These are phyloP conservation scores for Flabesymbios commensalis DNA, from an alignment of 2,888 invertebrate genomes.

Conservation along the genomic window DNA sequence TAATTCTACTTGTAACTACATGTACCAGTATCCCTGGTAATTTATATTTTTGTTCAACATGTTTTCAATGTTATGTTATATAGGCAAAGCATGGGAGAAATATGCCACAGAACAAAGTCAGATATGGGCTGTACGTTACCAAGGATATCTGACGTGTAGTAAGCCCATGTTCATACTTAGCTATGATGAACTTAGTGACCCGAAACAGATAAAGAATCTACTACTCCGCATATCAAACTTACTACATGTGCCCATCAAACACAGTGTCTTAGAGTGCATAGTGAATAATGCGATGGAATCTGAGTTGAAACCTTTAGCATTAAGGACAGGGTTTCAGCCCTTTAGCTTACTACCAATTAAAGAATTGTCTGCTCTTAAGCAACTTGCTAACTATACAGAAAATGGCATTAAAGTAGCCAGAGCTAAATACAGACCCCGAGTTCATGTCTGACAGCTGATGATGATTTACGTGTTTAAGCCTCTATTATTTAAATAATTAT, in stretches of 20 bases:
- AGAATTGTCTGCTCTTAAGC: neutral
- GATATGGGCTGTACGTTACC: neutral
- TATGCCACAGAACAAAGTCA: neutral
- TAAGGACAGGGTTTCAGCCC: neutral
- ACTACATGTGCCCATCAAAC: constrained; percentile 3
- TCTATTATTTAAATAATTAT: too few species aligned
- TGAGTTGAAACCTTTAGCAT: neutral
- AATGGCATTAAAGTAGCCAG: too few species aligned
- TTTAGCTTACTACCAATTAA: neutral
- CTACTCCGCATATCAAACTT: constrained; percentile 4
- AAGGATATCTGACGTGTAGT: neutral
- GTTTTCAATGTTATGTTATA: neutral
- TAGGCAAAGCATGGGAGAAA: constrained; percentile 5
- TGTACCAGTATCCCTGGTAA: too few species aligned
- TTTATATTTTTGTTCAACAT: too few species aligned
- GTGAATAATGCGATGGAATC: neutral
- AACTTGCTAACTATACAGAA: constrained; percentile 1
- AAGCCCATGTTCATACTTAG: neutral
- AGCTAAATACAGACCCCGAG: too few species aligned
- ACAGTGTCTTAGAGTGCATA: neutral
- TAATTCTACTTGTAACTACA: too few species aligned
- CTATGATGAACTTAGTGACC: constrained; percentile 3
- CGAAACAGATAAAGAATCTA: neutral
- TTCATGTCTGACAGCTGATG: too few species aligned
- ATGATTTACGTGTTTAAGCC: too few species aligned